Evolutionary conservation across 2,797 vertebrate genomes (phyloP), one percentile per base, ranked within the genome.

Genomic region (Brachymystax lenok): DNA sequence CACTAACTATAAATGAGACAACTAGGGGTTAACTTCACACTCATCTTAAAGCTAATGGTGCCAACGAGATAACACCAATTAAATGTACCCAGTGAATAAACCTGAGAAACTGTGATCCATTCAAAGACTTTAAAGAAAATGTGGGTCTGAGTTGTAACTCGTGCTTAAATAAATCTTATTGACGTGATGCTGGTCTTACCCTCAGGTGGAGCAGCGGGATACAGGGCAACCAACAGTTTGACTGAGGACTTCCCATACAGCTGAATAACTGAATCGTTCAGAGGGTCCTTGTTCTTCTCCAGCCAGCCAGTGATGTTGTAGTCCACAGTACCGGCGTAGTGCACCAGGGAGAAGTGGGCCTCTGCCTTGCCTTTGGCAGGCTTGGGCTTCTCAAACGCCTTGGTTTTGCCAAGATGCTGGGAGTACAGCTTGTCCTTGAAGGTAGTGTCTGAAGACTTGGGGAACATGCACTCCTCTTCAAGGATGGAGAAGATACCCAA

Each of bases 311-410:
- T 1, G 74, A 96, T 93, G 78, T 96, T 98, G 88, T 98, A 98
- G 73, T 97, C 95, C n/a, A 98, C 96, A 0, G 90, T 97, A 0
- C 96, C 96, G 0, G 96, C 96, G 0, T 97, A 97, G 87, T 97
- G 96, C 85, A 90, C 1, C 67, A 93, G 78, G 8, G 91, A 87
- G 80, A 97, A 97, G 80, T 97, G 96, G 0, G 96, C 96, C 72
- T 98, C 96, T 0, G 30, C 77, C 84, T 96, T 97, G 79, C 96
- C 96, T 92, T 96, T 97, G 69, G 21, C 35, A 7, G 88, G 86
- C 51, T 96, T 97, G 35, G 96, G 96, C 79, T 97, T 97, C 88
- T 95, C 93, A 86, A 96, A 96, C 54, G 94, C 94, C 59, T 0
- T 81, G 69, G 90, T 93, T 73, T 96, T 96, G 19, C 96, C 96